Percentiles rank a stretch among this genome's conserved stretches.
Evolutionary conservation across 2,113 vertebrate species (phyloP).

Genomic region (Elanus axillaris): DNA sequence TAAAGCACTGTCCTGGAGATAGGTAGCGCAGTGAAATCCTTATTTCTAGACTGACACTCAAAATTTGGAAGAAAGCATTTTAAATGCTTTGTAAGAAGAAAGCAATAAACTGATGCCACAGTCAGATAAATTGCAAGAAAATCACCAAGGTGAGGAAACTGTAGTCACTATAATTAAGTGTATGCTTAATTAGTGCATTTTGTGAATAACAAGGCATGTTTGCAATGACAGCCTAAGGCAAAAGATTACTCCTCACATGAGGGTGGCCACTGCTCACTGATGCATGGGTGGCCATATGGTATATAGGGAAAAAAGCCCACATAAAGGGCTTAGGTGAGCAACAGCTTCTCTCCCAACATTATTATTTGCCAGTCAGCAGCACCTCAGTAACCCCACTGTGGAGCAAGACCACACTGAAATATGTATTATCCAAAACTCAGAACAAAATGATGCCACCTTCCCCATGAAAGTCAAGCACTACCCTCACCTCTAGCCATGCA

Average conservation of each 20-base stretch:
- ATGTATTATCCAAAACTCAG: background rate
- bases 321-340: background rate
- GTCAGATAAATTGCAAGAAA: conserved; percentile 21
- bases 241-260: background rate
- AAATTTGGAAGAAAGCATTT: background rate
- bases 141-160: conserved; percentile 48
- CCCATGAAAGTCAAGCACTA: background rate
- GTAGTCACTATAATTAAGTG: conserved; percentile 66
- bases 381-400: background rate
- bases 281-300: background rate
- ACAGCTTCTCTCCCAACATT: background rate
- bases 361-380: background rate
- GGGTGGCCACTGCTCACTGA: background rate
- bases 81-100: background rate
- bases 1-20: background rate
- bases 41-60: background rate
- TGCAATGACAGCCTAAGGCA: conserved; percentile 21
- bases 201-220: conserved; percentile 29
- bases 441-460: background rate
- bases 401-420: rapidly evolving
- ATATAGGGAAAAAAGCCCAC: background rate
- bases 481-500: background rate
- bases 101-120: conserved; percentile 41
- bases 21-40: background rate
- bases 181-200: conserved; percentile 59